Percentiles rank a stretch among this genome's conserved stretches.
Conservation (phyloP, 1,140 invertebrate species). For the Scaptomyza pallida region DNA sequence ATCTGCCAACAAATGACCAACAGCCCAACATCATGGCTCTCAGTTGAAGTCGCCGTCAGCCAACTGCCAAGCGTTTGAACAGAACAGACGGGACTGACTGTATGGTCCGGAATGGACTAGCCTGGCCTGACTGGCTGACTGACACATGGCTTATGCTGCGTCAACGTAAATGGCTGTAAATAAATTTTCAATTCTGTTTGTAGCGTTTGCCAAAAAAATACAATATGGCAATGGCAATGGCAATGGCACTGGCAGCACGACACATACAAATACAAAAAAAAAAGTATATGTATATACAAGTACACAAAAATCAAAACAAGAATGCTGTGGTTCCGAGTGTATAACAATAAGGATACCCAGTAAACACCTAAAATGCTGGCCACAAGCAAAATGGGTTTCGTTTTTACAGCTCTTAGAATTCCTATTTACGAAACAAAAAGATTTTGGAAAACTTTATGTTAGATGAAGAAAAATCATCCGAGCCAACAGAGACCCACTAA, state of each 20-base stretch:
- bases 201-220: slow-evolving; percentile 63
- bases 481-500: too few relatives aligned
- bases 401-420: too few relatives aligned
- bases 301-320: slow-evolving; percentile 1
- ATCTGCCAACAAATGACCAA: slow-evolving; percentile 37
- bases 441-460: too few relatives aligned
- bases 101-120: slow-evolving; percentile 11
- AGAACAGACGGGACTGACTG: slow-evolving; percentile 1
- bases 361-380: too few relatives aligned
- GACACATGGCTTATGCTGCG: slow-evolving; percentile 77
- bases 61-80: slow-evolving; percentile 3
- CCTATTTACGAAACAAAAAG: too few relatives aligned
- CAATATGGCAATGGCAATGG: slow-evolving; percentile 36
- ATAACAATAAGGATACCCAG: not conserved
- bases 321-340: not conserved
- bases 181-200: slow-evolving; percentile 82
- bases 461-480: too few relatives aligned
- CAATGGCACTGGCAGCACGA: slow-evolving; percentile 31
- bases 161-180: slow-evolving; percentile 78
- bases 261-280: slow-evolving; percentile 5
- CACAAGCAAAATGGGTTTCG: too few relatives aligned
- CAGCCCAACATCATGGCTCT: slow-evolving; percentile 3
- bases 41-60: not conserved
- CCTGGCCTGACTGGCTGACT: slow-evolving; percentile 48
- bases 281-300: not conserved